Evolutionary conservation across 2,797 vertebrate species (phyloP).

Genomic region (Salmo trutta): DNA sequence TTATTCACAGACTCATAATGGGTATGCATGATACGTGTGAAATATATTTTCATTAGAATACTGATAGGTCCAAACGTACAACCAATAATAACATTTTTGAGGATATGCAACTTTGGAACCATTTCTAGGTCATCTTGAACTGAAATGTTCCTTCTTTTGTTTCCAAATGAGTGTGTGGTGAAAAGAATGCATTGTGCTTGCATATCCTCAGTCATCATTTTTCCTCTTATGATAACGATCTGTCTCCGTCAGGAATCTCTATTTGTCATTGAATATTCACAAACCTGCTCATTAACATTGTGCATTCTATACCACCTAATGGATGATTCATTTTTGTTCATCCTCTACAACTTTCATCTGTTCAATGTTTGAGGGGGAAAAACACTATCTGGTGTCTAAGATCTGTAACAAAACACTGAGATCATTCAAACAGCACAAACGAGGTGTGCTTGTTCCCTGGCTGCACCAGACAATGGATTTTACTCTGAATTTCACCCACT

Average conservation of each 20-base stretch:
- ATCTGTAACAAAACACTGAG: background rate
- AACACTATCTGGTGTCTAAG: background rate
- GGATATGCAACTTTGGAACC: background rate
- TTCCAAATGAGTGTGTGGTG: conserved; percentile 10
- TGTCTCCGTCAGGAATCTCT: background rate
- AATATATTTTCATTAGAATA: background rate
- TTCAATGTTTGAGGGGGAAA: too few species aligned
- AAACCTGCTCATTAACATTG: conserved; percentile 1
- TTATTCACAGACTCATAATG: background rate
- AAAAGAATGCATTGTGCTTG: background rate
- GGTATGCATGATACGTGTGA: background rate
- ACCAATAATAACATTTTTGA: background rate
- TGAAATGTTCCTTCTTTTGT: conserved; percentile 1
- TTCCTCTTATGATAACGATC: conserved; percentile 9
- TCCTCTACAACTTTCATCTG: background rate
- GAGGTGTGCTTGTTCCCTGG: too few species aligned
- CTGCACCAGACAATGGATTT: background rate
- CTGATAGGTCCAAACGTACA: background rate
- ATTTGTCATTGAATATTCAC: background rate
- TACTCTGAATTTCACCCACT: background rate
- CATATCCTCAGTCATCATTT: background rate
- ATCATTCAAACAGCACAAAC: background rate
- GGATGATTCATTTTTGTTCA: background rate
- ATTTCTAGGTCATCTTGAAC: background rate
- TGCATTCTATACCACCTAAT: background rate